A percentile compares a stretch with the other conserved stretches of the same genome.
phyloP scores from a whole-genome alignment of 64 coral and sea anemone genomes.

The Actinia equina region DNA sequence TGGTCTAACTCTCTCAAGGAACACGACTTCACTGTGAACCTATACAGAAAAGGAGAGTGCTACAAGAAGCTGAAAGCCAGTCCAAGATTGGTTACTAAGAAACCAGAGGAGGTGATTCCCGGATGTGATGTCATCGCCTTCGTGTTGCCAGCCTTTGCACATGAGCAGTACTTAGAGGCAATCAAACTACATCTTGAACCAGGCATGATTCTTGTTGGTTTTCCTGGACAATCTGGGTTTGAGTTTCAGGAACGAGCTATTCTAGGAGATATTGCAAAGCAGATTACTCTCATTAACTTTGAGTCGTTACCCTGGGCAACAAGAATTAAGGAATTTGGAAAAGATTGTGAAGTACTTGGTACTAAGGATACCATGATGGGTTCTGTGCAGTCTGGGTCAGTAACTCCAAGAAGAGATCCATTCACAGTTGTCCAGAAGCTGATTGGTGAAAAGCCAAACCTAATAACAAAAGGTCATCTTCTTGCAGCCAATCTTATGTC shows the following conservation, averaged over 20 bases:
- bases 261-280: neutral
- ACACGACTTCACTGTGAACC: neutral
- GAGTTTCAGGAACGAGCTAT: constrained; percentile 23
- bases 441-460: constrained; percentile 22
- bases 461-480: constrained; percentile 34
- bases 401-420: constrained; percentile 32
- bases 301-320: constrained; percentile 49
- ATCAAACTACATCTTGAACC: constrained; percentile 46
- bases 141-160: constrained; percentile 50
- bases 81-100: constrained; percentile 56
- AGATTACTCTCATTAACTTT: constrained; percentile 19
- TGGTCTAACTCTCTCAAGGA: constrained; percentile 27
- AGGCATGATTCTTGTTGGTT: constrained; percentile 48
- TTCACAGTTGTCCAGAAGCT: constrained; percentile 23
- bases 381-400: constrained; percentile 25
- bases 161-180: constrained; percentile 44
- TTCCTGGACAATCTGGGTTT: constrained; percentile 28
- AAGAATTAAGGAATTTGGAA: constrained; percentile 45
- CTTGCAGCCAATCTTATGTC: constrained; percentile 46
- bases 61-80: constrained; percentile 10
- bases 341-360: constrained; percentile 37
- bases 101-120: constrained; percentile 53
- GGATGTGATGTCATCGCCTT: constrained; percentile 49
- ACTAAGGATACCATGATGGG: constrained; percentile 37
- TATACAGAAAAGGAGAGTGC: neutral